Evolutionary conservation across 2,797 vertebrate genomes (phyloP).

Genomic region (Loris lydekkerianus): DNA sequence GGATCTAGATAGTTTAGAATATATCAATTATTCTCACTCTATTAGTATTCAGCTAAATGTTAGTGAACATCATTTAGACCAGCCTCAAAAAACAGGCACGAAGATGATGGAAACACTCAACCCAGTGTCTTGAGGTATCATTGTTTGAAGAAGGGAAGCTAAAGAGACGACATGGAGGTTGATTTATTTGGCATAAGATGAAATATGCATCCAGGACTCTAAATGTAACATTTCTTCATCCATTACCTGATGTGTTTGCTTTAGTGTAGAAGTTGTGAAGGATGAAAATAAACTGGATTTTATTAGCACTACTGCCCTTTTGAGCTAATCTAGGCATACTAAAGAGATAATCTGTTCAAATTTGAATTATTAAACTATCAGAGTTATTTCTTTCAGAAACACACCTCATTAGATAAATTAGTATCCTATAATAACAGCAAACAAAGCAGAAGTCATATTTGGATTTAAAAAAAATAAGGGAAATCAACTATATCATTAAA

Average conservation of each 20-base stretch:
- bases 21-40: neutral
- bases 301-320: neutral
- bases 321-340: neutral
- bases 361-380: neutral
- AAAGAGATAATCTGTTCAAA: neutral
- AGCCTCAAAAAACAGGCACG: neutral
- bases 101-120: neutral
- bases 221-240: neutral
- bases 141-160: neutral
- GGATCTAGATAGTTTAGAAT: neutral
- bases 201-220: neutral
- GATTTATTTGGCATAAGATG: slow-evolving; percentile 21
- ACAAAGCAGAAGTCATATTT: neutral
- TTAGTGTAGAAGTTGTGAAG: neutral
- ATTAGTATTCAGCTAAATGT: neutral
- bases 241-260: neutral
- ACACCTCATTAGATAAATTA: neutral
- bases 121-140: neutral
- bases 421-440: neutral
- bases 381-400: neutral
- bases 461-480: slow-evolving; percentile 44
- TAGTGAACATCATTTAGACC: neutral
- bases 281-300: neutral
- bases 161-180: neutral
- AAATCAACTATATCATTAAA: neutral